A percentile compares a stretch with the other conserved stretches of the same genome.
Evolutionary conservation across 1,140 invertebrate species (phyloP).

Genomic region (Ditylenchus dipsaci): DNA sequence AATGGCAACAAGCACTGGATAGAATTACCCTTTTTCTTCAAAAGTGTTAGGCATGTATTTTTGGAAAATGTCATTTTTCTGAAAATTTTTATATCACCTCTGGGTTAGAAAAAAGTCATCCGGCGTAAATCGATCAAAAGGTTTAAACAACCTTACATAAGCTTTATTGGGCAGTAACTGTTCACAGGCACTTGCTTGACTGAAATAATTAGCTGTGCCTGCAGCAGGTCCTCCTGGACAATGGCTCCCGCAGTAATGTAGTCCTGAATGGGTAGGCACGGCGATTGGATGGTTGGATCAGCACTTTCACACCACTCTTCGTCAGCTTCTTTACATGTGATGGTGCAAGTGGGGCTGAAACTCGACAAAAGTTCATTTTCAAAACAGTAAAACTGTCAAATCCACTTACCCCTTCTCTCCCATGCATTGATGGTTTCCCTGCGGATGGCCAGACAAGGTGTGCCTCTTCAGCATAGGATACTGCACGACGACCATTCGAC

Average conservation of each 20-base stretch:
- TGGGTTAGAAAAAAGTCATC: no score
- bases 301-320: constrained; percentile 78
- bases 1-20: no score
- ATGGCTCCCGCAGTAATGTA: constrained; percentile 82
- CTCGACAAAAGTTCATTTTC: constrained; percentile 62
- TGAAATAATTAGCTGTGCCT: constrained; percentile 75
- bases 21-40: no score
- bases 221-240: constrained; percentile 90
- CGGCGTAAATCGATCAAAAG: no score
- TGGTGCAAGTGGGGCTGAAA: constrained; percentile 79
- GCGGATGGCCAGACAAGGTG: constrained; percentile 44
- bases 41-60: no score
- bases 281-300: constrained; percentile 94
- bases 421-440: constrained; percentile 65
- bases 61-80: no score
- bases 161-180: constrained; percentile 87
- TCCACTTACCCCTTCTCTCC: constrained; percentile 71
- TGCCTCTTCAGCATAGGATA: constrained; percentile 17
- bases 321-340: constrained; percentile 81
- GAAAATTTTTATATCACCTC: no score
- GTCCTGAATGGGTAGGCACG: constrained; percentile 88
- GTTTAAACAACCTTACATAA: constrained; percentile 62
- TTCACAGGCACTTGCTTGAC: constrained; percentile 94
- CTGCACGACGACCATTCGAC: not conserved
- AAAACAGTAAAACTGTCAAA: no score